Evolutionary conservation across 2,113 vertebrate species (phyloP).

Genomic region (Solenodon paradoxus): DNA sequence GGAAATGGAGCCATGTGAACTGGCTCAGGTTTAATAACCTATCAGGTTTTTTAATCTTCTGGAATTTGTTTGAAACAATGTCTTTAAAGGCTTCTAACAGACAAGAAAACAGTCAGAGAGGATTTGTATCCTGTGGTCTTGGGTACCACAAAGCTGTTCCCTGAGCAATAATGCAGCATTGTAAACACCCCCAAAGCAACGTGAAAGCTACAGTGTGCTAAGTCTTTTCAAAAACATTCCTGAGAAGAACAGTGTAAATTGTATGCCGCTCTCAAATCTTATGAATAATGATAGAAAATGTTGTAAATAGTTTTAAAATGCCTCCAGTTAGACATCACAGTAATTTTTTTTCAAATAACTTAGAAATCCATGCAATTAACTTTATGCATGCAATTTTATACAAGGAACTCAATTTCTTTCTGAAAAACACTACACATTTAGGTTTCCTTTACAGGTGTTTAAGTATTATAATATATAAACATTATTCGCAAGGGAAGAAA

Average conservation of each 20-base stretch:
- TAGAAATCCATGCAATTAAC: background rate
- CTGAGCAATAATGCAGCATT: background rate
- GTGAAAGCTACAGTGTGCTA: constrained; percentile 17
- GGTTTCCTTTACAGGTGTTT: background rate
- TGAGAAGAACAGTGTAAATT: background rate
- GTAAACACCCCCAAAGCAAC: background rate
- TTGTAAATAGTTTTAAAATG: background rate
- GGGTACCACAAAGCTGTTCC: background rate
- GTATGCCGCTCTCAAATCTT: background rate
- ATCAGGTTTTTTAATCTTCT: background rate
- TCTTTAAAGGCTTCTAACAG: background rate
- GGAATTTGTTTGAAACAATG: background rate
- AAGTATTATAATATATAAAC: background rate
- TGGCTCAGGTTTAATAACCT: background rate
- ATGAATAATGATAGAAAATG: background rate
- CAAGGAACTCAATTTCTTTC: background rate
- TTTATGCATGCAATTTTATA: background rate
- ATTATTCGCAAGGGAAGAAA: background rate
- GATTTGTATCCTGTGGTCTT: background rate
- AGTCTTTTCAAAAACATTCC: constrained; percentile 32
- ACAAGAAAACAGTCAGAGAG: background rate
- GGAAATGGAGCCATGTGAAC: background rate
- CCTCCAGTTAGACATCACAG: background rate
- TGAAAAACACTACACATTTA: background rate
- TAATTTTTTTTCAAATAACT: background rate